Conservation (phyloP, 2,888 invertebrate species). For the Napeogenes inachia region DNA sequence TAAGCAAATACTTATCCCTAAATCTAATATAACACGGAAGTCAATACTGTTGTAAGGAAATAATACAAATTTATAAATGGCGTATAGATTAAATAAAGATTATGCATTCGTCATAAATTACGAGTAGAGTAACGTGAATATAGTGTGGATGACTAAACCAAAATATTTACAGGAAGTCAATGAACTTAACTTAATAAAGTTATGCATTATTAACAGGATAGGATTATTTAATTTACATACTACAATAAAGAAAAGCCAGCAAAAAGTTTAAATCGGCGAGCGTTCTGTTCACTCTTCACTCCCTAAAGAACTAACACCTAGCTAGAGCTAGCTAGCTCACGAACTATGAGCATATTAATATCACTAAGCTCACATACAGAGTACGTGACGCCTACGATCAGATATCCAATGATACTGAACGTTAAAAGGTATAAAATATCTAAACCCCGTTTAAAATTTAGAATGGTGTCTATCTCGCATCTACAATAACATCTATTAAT, state of each 20-base stretch:
- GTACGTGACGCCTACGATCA: slow-evolving; percentile 45
- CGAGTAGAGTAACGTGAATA: slow-evolving; percentile 32
- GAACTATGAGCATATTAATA: slow-evolving; percentile 73
- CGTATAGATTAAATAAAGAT: slow-evolving; percentile 64
- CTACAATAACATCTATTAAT: slow-evolving; percentile 51
- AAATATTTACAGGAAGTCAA: slow-evolving; percentile 57
- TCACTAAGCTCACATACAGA: slow-evolving; percentile 62
- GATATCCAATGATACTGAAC: slow-evolving; percentile 46
- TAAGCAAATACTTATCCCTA: slow-evolving; percentile 71
- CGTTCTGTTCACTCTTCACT: slow-evolving; percentile 38
- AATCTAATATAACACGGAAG: slow-evolving; percentile 65
- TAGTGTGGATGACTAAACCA: slow-evolving; percentile 51
- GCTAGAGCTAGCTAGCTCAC: slow-evolving; percentile 67
- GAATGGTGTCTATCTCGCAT: slow-evolving; percentile 53
- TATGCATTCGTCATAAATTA: slow-evolving; percentile 58
- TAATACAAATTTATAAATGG: slow-evolving; percentile 62
- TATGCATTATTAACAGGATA: slow-evolving; percentile 34
- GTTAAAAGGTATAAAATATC: slow-evolving; percentile 62
- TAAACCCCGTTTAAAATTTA: slow-evolving; percentile 58
- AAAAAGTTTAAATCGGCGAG: slow-evolving; percentile 38
- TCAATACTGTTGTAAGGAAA: slow-evolving; percentile 71
- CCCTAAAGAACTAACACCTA: slow-evolving; percentile 59
- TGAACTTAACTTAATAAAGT: slow-evolving; percentile 30
- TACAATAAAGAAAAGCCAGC: slow-evolving; percentile 28
- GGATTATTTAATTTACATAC: slow-evolving; percentile 27